Percentiles rank a stretch among this genome's conserved stretches.
These are phyloP conservation scores for Nudaria mundana DNA, from an alignment of 2,888 invertebrate genomes.

Conservation along the genomic window DNA sequence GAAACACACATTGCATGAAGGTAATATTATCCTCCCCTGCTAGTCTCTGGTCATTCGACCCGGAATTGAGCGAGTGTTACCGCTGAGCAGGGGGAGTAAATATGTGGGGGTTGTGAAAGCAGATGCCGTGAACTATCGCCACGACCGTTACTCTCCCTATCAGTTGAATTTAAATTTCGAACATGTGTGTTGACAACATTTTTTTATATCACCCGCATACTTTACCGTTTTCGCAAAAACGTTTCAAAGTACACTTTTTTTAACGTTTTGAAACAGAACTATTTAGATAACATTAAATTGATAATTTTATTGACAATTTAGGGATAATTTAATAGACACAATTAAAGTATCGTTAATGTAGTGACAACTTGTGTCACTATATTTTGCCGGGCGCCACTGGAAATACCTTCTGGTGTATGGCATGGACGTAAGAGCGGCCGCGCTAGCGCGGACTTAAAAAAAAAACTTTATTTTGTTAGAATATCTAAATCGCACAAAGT, in stretches of 20 bases:
- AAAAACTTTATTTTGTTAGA: too few species aligned
- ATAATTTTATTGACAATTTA: conserved; percentile 11
- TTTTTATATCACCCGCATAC: conserved; percentile 64
- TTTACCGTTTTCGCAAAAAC: conserved; percentile 8
- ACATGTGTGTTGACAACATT: conserved; percentile 75
- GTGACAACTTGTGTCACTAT: not conserved
- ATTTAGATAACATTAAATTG: conserved; percentile 19
- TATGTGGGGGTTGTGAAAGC: conserved; percentile 50
- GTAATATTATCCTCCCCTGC: conserved; percentile 47
- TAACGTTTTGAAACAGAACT: conserved; percentile 10
- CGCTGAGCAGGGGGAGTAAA: conserved; percentile 29
- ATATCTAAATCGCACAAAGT: too few species aligned
- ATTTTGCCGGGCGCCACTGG: too few species aligned
- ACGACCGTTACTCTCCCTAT: conserved; percentile 76
- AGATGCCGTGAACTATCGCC: conserved; percentile 56
- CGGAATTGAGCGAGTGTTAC: conserved; percentile 29
- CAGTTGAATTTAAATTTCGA: conserved; percentile 65
- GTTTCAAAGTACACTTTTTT: conserved; percentile 14
- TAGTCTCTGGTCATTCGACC: conserved; percentile 52
- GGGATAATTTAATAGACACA: not conserved
- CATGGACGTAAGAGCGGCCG: too few species aligned
- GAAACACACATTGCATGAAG: conserved; percentile 35
- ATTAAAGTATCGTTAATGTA: conserved; percentile 1
- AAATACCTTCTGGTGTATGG: too few species aligned
- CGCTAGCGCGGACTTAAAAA: too few species aligned